Evolutionary conservation across 2,797 vertebrate genomes (phyloP), one percentile per base, ranked within the genome.

Genomic region (Cuniculus paca): DNA sequence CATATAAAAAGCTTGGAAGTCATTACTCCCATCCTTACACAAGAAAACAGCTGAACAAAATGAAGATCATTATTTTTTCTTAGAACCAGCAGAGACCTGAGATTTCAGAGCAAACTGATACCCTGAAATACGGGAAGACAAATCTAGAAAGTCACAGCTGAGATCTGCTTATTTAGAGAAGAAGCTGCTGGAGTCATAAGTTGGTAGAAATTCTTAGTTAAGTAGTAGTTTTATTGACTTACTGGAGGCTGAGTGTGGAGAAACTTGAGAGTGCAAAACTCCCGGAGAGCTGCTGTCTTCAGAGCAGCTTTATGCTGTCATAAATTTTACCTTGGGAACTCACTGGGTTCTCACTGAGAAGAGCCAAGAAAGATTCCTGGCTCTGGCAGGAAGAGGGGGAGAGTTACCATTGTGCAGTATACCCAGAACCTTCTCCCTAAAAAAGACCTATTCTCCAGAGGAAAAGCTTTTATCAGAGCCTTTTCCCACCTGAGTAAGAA

Each of bases 331-430:
- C 77, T 75, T 8, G 65, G 45, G 42, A 80, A 8, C 12, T 36
- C 34, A 74, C 28, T 26, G 63, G 11, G 16, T 56, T 85, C 60
- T 90, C 54, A 70, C 45, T 60, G 65, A 81, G 56, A 75, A 88
- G 56, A 82, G 39, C 28, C 24, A 75, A 31, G 50, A 70, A 88
- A n/a, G 36, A 75, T 45, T 17, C 45, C 24, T 93, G 79, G 39
- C 88, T 96, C 72, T 91, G 63, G 14, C 74, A 95, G 58, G n/a
- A 88, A 75, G 61, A 95, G 42, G n/a, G 72, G 17, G 68, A 58
- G 45, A 82, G 16, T n/a, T 63, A 85, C 34, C 65, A 26, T 36
- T 78, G 45, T 96, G 20, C 68, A 65, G 72, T 83, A 63, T 42
- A 65, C 17, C 10, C 22, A n/a, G 60, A 82, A 12, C 48, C 42